These are phyloP conservation scores for Andricus grossulariae DNA, from an alignment of 1,140 invertebrate species.

Conservation along the genomic window DNA sequence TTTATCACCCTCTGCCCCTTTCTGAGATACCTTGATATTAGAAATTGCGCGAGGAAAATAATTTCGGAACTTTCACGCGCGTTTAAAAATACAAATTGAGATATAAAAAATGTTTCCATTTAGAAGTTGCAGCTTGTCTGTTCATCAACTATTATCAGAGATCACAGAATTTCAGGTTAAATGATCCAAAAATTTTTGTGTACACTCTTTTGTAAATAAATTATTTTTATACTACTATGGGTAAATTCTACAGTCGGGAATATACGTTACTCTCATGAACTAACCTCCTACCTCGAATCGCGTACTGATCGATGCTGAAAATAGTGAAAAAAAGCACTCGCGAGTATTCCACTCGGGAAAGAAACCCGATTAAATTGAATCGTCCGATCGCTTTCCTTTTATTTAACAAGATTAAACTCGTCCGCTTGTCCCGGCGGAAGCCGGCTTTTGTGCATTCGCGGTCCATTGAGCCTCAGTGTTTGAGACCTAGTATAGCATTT, in stretches of 20 bases:
- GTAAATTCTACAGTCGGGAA: too few relatives aligned
- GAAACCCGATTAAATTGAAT: constrained; percentile 22
- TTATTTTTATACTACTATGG: too few relatives aligned
- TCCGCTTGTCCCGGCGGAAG: constrained; percentile 20
- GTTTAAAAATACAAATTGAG: too few relatives aligned
- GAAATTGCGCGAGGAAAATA: too few relatives aligned
- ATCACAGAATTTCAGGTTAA: too few relatives aligned
- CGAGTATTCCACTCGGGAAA: constrained; percentile 19
- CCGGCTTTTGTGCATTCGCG: constrained; percentile 29
- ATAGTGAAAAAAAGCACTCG: constrained; percentile 21
- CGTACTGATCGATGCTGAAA: constrained; percentile 16
- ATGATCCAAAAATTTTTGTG: too few relatives aligned
- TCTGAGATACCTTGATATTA: not conserved
- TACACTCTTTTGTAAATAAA: too few relatives aligned
- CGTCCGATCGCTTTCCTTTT: constrained; percentile 29
- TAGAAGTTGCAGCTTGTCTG: too few relatives aligned
- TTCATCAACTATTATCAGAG: too few relatives aligned
- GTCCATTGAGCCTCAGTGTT: constrained; percentile 29
- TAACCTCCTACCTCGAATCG: not conserved
- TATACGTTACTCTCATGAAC: too few relatives aligned
- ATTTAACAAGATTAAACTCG: constrained; percentile 31
- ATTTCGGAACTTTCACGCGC: too few relatives aligned
- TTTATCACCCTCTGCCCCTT: not conserved
- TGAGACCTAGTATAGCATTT: constrained; percentile 12
- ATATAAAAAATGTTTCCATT: too few relatives aligned